Base-by-base conservation (phyloP, 2,888 invertebrate genomes). In the Nomada lathburiana region DNA sequence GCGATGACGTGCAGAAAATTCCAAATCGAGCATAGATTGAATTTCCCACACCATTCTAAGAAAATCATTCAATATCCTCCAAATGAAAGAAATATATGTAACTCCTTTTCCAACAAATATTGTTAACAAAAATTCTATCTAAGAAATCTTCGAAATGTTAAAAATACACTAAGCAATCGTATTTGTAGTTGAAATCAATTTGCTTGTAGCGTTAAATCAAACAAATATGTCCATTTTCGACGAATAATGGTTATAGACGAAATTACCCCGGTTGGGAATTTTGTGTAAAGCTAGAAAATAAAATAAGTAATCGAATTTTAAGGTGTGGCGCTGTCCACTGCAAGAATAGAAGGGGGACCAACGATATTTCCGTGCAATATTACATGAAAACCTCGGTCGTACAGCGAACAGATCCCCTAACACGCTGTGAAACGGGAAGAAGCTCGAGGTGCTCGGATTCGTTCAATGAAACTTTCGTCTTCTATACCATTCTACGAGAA, bases 1-100 rank as follows among this genome's bases (percentile, higher is more conserved):
- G 64, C 76, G 72, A 82, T 88, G 87, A 88, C 84, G 60, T 13
- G 84, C 67, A 53, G 72, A 76, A 88, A 88, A 76, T 79, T 80
- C 65, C 65, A 29, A 78, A 78, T 77, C 73, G 53, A 23, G 53
- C 42, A 7, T n/a, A 4, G 59, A 53, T 52, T 44, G 47, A 26
- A 26, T 13, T 57, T 29, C 16, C 11, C 13, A 13, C 20, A 26
- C 11, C 13, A 42, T 2, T n/a, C 18, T 23, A 29, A 29, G 36
- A 9, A 13, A 47, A 23, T 23, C 36, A 13, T 44, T 3, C 29
- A 50, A 26, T 20, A 7, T 13, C 29, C 42, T 23, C n/a, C 29
- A 29, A 44, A 53, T 10, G 9, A 47, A 59, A 60, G 10, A 20
- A 2, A 47, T 42, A 42, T 44, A 36, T 36, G 5, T 36, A 36